A percentile compares a stretch with the other conserved stretches of the same genome.
Evolutionary conservation across 2,888 invertebrate species (phyloP).

Genomic region (Scaptomyza cyrtandrae): DNA sequence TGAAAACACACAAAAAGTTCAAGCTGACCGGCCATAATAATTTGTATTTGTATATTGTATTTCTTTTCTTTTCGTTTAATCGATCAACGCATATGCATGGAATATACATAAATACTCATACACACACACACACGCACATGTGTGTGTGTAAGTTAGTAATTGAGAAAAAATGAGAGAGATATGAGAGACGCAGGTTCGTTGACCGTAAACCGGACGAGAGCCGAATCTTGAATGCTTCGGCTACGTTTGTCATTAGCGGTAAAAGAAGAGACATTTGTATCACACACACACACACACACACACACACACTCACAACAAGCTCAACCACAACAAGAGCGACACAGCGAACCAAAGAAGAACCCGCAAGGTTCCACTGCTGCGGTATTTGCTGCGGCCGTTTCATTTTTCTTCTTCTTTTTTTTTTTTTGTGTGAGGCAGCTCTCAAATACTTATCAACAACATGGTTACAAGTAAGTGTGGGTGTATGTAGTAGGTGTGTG

Average conservation of each 20-base stretch:
- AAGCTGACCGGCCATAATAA: conserved; percentile 54
- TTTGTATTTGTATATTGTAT: conserved; percentile 47
- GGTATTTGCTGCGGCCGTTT: conserved; percentile 23
- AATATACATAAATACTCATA: conserved; percentile 8
- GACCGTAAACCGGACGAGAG: conserved; percentile 79
- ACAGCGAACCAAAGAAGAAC: conserved; percentile 31
- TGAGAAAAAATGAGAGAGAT: conserved; percentile 24
- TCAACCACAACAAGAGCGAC: not conserved
- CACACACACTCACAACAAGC: not conserved
- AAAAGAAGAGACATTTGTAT: conserved; percentile 65
- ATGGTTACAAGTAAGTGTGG: conserved; percentile 8
- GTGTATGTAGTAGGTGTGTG: conserved; percentile 4
- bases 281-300: conserved; percentile 16
- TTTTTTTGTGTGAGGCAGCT: conserved; percentile 14
- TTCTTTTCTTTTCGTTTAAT: conserved; percentile 65
- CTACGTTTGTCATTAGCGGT: conserved; percentile 69
- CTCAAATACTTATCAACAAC: conserved; percentile 35
- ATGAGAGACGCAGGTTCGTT: conserved; percentile 65
- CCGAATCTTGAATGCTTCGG: conserved; percentile 60
- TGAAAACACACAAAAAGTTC: conserved; percentile 36
- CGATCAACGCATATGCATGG: conserved; percentile 71
- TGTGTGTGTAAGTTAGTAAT: conserved; percentile 2
- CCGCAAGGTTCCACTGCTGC: conserved; percentile 24
- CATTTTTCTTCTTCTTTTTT: conserved; percentile 24
- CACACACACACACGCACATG: conserved; percentile 7